Base-by-base conservation (phyloP, 2,797 vertebrate species). In the Brotula barbata region DNA sequence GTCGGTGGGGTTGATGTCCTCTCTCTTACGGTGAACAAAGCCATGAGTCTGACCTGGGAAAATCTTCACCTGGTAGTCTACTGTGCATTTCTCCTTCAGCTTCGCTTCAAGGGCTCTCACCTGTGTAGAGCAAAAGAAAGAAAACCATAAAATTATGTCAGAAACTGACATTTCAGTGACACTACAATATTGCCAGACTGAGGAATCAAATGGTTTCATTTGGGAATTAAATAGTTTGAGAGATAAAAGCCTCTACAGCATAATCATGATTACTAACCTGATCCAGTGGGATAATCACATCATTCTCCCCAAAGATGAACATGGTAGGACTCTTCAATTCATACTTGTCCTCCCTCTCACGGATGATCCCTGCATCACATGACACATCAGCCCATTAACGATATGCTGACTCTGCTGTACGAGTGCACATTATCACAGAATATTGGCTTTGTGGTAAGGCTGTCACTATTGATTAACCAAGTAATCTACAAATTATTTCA, bases 1-100 rank as follows among this genome's bases (percentile, higher is more conserved):
- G 73, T 98, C 96, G 1, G 75, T 39, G 0, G 90, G 88, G 20
- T 92, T 93, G 22, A 94, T 91, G 25, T 96, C 93, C 71, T 97
- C 93, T 73, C 81, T 92, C 82, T 93, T 96, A 3, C 96, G 93
- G 65, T 98, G 96, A 49, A 94, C 94, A 69, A 98, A 98, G 13
- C 95, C 96, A 0, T 97, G 96, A 0, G 93, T 94, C 76, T 98
- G 96, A 51, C 93, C 92, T 0, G 94, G 92, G 64, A 94, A 98
- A 43, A 95, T 83, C 89, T 98, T 98, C 67, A 97, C 89, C 71
- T 92, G 78, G 64, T 93, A 91, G 41, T 94, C 89, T 33, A 91
- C 91, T 48, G 79, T 90, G 83, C 94, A 94, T 46, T 91, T 90
- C 52, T 93, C 87, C 70, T 94, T 92, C 43, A 98, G 82, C 31